phyloP scores from a whole-genome alignment of 2,888 invertebrate species.

The Drosophila stalkeri region DNA sequence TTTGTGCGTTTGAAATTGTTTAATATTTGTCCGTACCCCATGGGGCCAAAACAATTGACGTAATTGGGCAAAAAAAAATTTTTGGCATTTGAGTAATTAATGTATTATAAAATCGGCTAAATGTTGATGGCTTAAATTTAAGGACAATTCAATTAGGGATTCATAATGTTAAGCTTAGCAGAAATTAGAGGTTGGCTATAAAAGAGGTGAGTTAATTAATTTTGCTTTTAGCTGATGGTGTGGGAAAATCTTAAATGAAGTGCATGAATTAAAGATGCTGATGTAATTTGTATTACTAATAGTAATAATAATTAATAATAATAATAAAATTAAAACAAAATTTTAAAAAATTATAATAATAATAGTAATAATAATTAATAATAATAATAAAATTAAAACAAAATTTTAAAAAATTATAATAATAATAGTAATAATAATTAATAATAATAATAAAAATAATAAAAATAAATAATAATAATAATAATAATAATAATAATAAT shows the following conservation, averaged over 20 bases:
- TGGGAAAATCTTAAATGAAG: not conserved
- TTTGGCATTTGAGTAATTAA: slow-evolving; percentile 48
- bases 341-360: too few species aligned
- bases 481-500: too few species aligned
- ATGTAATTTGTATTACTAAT: too few species aligned
- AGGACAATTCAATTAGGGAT: slow-evolving; percentile 1
- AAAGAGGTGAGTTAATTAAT: not conserved
- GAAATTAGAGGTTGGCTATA: not conserved
- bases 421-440: too few species aligned
- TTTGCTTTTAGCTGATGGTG: not conserved
- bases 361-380: too few species aligned
- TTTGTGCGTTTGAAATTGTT: slow-evolving; percentile 3
- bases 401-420: too few species aligned
- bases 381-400: too few species aligned
- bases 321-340: too few species aligned
- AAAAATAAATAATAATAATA: too few species aligned
- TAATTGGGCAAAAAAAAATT: slow-evolving; percentile 33
- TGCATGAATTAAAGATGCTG: too few species aligned
- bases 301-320: too few species aligned
- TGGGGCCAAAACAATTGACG: slow-evolving; percentile 22
- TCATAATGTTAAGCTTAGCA: not conserved
- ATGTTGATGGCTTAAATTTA: not conserved
- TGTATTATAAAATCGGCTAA: slow-evolving; percentile 18
- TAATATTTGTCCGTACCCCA: not conserved
- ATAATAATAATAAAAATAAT: too few species aligned